Conservation (phyloP, 2,888 invertebrate species). For the Trimorus sp. region DNA sequence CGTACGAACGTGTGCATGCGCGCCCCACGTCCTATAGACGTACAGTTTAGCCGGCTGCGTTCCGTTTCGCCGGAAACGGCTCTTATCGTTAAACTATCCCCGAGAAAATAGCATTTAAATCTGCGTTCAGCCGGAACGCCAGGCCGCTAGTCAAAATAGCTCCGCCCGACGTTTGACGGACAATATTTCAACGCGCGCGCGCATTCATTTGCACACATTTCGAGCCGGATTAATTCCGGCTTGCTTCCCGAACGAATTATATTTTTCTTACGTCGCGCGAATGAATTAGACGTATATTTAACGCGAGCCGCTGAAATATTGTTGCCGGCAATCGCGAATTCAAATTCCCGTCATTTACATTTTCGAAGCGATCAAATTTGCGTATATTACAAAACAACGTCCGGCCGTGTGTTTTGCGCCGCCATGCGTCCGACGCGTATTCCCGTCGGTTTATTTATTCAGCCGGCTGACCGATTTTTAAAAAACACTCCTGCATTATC, state of each 20-base stretch:
- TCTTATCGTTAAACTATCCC: constrained; percentile 51
- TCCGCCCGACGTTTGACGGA: constrained; percentile 36
- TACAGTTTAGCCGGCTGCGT: constrained; percentile 34
- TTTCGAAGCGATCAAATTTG: too few species aligned
- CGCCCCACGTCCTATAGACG: constrained; percentile 21
- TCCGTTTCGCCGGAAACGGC: constrained; percentile 49
- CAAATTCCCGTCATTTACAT: too few species aligned
- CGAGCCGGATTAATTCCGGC: constrained; percentile 28
- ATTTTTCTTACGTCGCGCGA: constrained; percentile 21
- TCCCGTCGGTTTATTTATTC: too few species aligned
- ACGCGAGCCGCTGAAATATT: too few species aligned
- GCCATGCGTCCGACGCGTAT: background rate
- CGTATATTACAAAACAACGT: too few species aligned
- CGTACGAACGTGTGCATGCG: constrained; percentile 29
- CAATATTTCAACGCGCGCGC: constrained; percentile 31
- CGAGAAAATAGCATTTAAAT: constrained; percentile 49
- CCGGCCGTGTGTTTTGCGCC: too few species aligned
- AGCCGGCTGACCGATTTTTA: too few species aligned
- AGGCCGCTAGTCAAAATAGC: constrained; percentile 26
- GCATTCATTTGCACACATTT: constrained; percentile 28
- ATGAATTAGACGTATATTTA: too few species aligned
- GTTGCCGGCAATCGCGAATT: too few species aligned
- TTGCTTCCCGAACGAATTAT: constrained; percentile 26
- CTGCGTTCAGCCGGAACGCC: constrained; percentile 25
- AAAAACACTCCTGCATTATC: too few species aligned